A percentile compares a stretch with the other conserved stretches of the same genome.
Conservation (phyloP, 2,888 invertebrate genomes). For the Elmis aenea region DNA sequence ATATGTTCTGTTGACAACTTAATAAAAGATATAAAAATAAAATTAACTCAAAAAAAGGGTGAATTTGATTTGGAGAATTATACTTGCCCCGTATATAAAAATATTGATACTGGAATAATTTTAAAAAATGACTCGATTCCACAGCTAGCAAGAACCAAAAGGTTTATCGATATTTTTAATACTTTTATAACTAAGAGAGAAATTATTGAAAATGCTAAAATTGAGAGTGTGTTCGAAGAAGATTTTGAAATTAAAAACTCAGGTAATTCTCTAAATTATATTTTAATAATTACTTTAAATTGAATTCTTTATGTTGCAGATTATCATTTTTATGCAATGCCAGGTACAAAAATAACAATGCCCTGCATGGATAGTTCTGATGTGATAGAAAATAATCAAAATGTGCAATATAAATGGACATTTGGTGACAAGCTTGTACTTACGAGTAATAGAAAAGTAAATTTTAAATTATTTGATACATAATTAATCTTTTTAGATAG, state of each 20-base stretch:
- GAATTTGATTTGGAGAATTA: slow-evolving; percentile 9
- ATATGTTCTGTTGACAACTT: slow-evolving; percentile 30
- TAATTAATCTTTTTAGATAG: slow-evolving; percentile 20
- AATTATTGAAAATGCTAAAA: slow-evolving; percentile 9
- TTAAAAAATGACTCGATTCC: slow-evolving; percentile 19
- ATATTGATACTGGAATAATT: slow-evolving; percentile 14
- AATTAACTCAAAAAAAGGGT: slow-evolving; percentile 10
- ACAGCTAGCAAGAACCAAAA: slow-evolving; percentile 7
- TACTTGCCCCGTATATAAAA: slow-evolving; percentile 19
- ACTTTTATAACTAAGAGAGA: slow-evolving; percentile 9
- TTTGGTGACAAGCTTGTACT: slow-evolving; percentile 12
- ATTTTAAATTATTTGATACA: neutral
- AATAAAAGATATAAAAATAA: slow-evolving; percentile 26
- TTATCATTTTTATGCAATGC: slow-evolving; percentile 26
- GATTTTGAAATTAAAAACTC: slow-evolving; percentile 24
- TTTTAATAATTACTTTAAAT: neutral
- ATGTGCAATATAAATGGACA: slow-evolving; percentile 24
- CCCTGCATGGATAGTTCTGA: slow-evolving; percentile 22
- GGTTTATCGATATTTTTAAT: neutral
- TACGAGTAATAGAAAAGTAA: neutral
- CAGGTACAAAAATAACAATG: slow-evolving; percentile 27
- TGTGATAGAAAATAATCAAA: slow-evolving; percentile 14
- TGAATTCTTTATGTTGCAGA: slow-evolving; percentile 26
- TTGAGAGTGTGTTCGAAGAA: slow-evolving; percentile 20
- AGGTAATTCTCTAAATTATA: slow-evolving; percentile 15